Percentiles rank a stretch among this genome's conserved stretches.
Evolutionary conservation across 2,888 invertebrate genomes (phyloP).

Genomic region (Aphrophora alni): DNA sequence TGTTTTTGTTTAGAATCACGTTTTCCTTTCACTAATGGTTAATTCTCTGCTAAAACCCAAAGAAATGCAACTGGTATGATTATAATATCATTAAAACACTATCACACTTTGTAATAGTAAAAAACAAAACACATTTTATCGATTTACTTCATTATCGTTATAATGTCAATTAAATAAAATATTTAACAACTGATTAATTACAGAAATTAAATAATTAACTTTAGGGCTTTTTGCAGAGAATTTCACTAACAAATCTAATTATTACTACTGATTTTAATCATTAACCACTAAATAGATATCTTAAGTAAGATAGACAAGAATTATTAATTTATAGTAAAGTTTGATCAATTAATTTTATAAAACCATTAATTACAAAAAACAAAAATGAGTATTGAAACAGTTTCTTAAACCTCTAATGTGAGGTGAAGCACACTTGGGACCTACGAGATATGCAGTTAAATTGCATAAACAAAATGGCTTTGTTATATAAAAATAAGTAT

Average conservation of each 20-base stretch:
- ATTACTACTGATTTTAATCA: conserved; percentile 31
- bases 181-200: too few species aligned
- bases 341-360: conserved; percentile 27
- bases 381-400: conserved; percentile 34
- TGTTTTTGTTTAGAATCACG: conserved; percentile 33
- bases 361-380: conserved; percentile 13
- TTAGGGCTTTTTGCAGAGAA: conserved; percentile 39
- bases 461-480: not conserved
- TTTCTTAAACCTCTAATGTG: conserved; percentile 25
- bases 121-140: too few species aligned
- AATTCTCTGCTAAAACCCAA: conserved; percentile 41
- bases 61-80: not conserved
- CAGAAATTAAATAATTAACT: conserved; percentile 18
- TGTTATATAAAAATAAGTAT: not conserved
- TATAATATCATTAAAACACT: not conserved
- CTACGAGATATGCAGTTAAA: not conserved
- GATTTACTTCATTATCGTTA: too few species aligned
- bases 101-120: too few species aligned
- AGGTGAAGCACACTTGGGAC: conserved; percentile 40
- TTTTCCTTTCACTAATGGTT: conserved; percentile 41
- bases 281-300: conserved; percentile 30
- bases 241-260: conserved; percentile 31
- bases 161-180: too few species aligned
- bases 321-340: conserved; percentile 21
- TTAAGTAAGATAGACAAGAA: conserved; percentile 36